These are phyloP conservation scores for Euzetes globulus DNA, from an alignment of 2,888 invertebrate species.

Conservation along the genomic window DNA sequence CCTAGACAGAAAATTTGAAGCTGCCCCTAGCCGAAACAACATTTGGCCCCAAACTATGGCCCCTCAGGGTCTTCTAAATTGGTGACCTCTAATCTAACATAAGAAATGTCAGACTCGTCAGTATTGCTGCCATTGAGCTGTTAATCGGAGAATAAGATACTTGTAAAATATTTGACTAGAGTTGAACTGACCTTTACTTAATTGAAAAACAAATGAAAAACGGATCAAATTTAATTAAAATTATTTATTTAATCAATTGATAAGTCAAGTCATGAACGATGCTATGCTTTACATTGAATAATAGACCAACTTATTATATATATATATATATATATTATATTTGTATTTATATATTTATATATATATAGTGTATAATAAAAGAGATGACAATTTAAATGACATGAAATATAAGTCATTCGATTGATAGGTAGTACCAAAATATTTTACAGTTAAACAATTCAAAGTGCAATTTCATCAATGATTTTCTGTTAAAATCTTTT, in stretches of 20 bases:
- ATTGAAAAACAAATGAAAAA: neutral
- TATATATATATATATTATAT: neutral
- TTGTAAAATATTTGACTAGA: too few species aligned
- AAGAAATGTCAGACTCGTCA: too few species aligned
- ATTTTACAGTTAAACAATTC: constrained; percentile 12
- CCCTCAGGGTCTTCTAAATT: too few species aligned
- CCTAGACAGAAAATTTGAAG: too few species aligned
- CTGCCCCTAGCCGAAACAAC: too few species aligned
- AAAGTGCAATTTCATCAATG: constrained; percentile 16
- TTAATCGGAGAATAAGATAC: too few species aligned
- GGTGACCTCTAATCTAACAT: too few species aligned
- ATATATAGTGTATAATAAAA: constrained; percentile 4
- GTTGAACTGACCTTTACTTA: neutral
- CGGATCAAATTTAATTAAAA: neutral
- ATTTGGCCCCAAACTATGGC: too few species aligned
- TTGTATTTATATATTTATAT: constrained; percentile 16
- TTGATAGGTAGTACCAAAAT: constrained; percentile 15
- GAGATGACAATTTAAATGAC: constrained; percentile 19
- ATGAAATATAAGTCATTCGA: constrained; percentile 8
- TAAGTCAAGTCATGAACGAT: constrained; percentile 14
- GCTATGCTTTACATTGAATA: constrained; percentile 19
- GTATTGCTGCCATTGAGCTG: too few species aligned
- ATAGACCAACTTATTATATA: constrained; percentile 18
- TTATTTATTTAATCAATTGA: constrained; percentile 1
- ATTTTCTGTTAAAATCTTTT: constrained; percentile 12